Evolutionary conservation across 2,113 vertebrate genomes (phyloP).

Genomic region (Eidolon helvum): DNA sequence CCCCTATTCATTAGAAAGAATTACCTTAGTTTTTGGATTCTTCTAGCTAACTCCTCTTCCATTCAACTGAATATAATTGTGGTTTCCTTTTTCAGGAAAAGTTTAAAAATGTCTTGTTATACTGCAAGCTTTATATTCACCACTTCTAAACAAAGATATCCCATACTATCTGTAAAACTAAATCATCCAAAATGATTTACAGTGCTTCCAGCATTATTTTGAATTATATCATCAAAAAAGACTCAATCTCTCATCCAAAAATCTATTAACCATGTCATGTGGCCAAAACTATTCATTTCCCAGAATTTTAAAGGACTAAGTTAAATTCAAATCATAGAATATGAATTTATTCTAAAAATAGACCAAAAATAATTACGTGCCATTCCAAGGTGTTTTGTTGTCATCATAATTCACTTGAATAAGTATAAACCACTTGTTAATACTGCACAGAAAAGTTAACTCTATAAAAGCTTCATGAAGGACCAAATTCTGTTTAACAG

Average conservation of each 20-base stretch:
- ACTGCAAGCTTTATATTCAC: not conserved
- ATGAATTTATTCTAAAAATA: not conserved
- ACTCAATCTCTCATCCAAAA: slow-evolving; percentile 21
- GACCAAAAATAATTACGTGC: not conserved
- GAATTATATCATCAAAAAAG: slow-evolving; percentile 1
- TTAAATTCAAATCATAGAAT: not conserved
- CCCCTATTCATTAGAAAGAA: not conserved
- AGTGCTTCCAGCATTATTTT: not conserved
- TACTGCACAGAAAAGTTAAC: not conserved
- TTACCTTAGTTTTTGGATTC: not conserved
- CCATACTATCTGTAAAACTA: not conserved
- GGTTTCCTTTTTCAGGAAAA: not conserved
- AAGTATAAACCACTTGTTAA: not conserved
- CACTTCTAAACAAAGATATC: slow-evolving; percentile 12
- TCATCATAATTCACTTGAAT: not conserved
- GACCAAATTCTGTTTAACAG: not conserved
- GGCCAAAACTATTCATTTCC: not conserved
- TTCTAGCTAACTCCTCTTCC: not conserved
- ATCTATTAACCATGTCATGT: not conserved
- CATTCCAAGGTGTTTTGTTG: not conserved
- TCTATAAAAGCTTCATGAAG: not conserved
- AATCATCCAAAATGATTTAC: slow-evolving; percentile 1
- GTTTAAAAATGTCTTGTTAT: not conserved
- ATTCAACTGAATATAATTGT: not conserved
- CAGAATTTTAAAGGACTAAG: not conserved